These are phyloP conservation scores for Chrysogorgia sp. DNA, from an alignment of 92 coral and sea anemone species.

Conservation along the genomic window DNA sequence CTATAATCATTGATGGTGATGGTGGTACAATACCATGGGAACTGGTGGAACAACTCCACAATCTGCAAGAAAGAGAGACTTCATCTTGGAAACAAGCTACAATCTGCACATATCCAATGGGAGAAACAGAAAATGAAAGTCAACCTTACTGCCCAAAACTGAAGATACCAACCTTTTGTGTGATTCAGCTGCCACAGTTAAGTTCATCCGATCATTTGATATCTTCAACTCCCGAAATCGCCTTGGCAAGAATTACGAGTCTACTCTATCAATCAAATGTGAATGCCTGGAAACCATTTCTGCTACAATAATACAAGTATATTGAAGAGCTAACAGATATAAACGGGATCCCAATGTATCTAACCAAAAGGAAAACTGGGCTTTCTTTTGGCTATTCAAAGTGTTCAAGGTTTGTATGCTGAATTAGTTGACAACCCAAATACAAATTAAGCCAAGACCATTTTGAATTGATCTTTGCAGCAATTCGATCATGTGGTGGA, in stretches of 20 bases:
- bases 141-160: neutral
- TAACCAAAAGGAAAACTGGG: slow-evolving; percentile 5
- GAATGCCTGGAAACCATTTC: neutral
- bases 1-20: neutral
- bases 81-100: slow-evolving; percentile 21
- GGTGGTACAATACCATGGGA: slow-evolving; percentile 26
- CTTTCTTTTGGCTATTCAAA: slow-evolving; percentile 8
- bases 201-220: slow-evolving; percentile 5
- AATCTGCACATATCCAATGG: slow-evolving; percentile 32
- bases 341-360: slow-evolving; percentile 1
- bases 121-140: slow-evolving; percentile 30
- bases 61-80: slow-evolving; percentile 24
- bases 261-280: neutral
- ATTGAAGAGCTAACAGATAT: slow-evolving; percentile 1
- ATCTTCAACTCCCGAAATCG: slow-evolving; percentile 19
- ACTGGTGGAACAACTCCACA: neutral
- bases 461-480: slow-evolving; percentile 11
- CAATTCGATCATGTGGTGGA: slow-evolving; percentile 22
- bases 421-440: slow-evolving; percentile 11
- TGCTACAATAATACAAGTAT: neutral
- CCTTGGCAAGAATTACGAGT: neutral
- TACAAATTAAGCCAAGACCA: slow-evolving; percentile 35
- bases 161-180: neutral
- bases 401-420: neutral
- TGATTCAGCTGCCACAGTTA: slow-evolving; percentile 1